Base-by-base conservation (phyloP, 2,888 invertebrate species). In the Brachypalpus laphriformis region DNA sequence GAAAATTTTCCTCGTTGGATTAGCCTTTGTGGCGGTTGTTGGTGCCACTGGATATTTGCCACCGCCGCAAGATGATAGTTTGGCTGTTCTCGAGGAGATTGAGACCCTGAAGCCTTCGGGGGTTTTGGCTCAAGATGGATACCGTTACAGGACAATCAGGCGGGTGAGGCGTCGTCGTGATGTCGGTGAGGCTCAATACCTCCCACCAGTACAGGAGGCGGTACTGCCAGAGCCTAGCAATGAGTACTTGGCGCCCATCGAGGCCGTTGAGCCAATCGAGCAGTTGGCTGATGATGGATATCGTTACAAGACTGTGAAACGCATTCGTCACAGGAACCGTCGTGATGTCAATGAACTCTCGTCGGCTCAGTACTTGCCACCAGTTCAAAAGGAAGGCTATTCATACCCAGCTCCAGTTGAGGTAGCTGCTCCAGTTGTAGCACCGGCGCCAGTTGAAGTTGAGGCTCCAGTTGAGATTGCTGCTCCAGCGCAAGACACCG, bases 1-100 rank as follows among this genome's bases (percentile, higher is more conserved):
- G 85, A 81, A 81, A 76, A 22, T 81, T n/a, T 66, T 85, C 16
- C 49, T 85, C 51, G 70, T 85, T 66, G 85, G 80, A 71, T 81
- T 85, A 16, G 81, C 76, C 40, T 66, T 75, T 54, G 71, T 85
- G 75, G 75, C 70, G 5, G 1, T 61, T 7, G 85, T 51, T 37
- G 61, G 47, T 6, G 76, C 65, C 1, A 25, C 57, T 11, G 11
- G 45, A 57, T 68, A 61, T 16, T 37, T 74, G 18, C 83, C 74
- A 9, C 56, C 72, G n/a, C 14, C 0, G n/a, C 45, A 72, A 16
- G 75, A n/a, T n/a, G n/a, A 75, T 40, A 75, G 75, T 34, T 47
- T 75, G 18, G 34, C 75, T 25, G 74, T 74, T 11, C 49, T 66
- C 14, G 66, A 76, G 57, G 75, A 76, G 47, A 66, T 66, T 28